Percentiles rank a stretch among this genome's conserved stretches.
Evolutionary conservation across 2,888 invertebrate genomes (phyloP).

Genomic region (Masnerella sp.): DNA sequence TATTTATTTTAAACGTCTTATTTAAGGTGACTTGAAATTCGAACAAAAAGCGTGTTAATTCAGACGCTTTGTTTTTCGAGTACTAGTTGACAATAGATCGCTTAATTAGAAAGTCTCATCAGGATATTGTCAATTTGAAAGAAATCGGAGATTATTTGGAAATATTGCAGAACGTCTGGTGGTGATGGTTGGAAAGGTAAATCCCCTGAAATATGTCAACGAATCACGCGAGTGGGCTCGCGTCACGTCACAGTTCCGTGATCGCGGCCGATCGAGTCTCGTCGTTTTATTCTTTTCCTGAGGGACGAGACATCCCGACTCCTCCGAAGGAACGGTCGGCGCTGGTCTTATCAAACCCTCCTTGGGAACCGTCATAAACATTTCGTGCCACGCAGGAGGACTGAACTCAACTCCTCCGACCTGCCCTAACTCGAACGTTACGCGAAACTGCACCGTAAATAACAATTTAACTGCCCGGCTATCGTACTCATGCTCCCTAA

Average conservation of each 20-base stretch:
- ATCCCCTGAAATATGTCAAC: conserved; percentile 58
- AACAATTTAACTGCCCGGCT: conserved; percentile 74
- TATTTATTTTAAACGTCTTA: too few relatives aligned
- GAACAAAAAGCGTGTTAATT: too few relatives aligned
- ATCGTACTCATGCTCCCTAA: conserved; percentile 66
- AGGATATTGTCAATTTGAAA: conserved; percentile 30
- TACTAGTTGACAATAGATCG: background rate
- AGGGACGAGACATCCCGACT: conserved; percentile 52
- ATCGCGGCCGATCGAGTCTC: conserved; percentile 56
- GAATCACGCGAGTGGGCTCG: conserved; percentile 60
- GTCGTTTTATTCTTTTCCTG: conserved; percentile 51
- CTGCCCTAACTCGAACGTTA: conserved; percentile 74
- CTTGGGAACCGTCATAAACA: conserved; percentile 72
- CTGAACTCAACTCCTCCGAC: conserved; percentile 70
- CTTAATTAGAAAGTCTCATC: conserved; percentile 4
- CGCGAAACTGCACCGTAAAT: conserved; percentile 76
- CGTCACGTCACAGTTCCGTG: conserved; percentile 62
- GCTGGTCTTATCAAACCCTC: conserved; percentile 64
- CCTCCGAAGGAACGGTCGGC: conserved; percentile 45
- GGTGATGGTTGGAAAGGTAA: conserved; percentile 56
- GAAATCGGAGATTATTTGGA: conserved; percentile 41
- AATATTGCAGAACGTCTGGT: conserved; percentile 36
- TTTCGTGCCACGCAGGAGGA: conserved; percentile 66
- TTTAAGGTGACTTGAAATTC: too few relatives aligned
- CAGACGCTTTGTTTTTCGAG: too few relatives aligned